A percentile compares a stretch with the other conserved stretches of the same genome.
Evolutionary conservation across 2,113 vertebrate species (phyloP).

Genomic region (Irena cyanogastra): DNA sequence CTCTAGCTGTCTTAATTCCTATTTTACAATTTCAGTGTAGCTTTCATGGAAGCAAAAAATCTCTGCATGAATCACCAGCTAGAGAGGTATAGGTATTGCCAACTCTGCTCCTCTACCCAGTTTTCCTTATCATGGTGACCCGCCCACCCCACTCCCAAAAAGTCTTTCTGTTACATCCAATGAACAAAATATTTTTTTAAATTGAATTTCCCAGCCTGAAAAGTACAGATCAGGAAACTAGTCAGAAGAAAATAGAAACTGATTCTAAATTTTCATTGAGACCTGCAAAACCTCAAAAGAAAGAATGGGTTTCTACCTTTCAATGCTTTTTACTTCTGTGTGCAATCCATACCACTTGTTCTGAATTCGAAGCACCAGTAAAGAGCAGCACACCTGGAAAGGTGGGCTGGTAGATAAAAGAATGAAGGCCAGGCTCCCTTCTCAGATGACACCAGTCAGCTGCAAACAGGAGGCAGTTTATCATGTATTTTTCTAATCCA

Average conservation of each 20-base stretch:
- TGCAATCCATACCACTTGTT: neutral
- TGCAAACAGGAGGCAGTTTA: neutral
- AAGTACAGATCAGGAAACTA: neutral
- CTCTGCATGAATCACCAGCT: neutral
- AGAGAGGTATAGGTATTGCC: neutral
- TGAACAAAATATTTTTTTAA: neutral
- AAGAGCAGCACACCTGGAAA: neutral
- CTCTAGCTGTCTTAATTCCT: conserved; percentile 51
- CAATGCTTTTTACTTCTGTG: neutral
- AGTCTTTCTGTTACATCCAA: neutral
- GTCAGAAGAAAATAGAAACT: neutral
- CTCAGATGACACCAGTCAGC: neutral
- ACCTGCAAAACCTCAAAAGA: neutral
- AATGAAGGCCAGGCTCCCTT: neutral
- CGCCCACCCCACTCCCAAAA: neutral
- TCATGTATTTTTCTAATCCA: neutral
- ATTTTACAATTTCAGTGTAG: neutral
- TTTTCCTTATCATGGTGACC: neutral
- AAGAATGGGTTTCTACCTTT: neutral
- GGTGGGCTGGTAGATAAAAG: neutral
- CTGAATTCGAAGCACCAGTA: neutral
- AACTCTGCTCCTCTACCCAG: neutral
- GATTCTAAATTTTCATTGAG: neutral
- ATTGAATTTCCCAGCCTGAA: neutral
- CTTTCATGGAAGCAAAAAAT: neutral